These are phyloP conservation scores for Peromyscus eremicus DNA, from an alignment of 2,797 vertebrate genomes.

Conservation along the genomic window DNA sequence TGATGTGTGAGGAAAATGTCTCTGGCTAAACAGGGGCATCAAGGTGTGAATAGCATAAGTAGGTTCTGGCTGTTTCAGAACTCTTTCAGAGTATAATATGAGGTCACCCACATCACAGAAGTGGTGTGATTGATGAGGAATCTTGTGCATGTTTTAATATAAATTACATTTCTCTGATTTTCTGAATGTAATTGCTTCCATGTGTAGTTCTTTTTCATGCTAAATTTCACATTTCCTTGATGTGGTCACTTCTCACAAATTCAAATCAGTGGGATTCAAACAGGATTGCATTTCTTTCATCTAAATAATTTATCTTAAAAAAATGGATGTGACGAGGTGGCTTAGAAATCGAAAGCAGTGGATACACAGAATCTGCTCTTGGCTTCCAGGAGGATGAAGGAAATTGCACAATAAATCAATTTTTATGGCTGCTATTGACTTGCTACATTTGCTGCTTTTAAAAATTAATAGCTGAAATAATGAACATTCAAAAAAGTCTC, in stretches of 20 bases:
- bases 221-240: conserved; percentile 80
- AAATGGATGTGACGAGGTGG: conserved; percentile 50
- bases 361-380: conserved; percentile 77
- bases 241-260: conserved; percentile 67
- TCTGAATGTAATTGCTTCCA: conserved; percentile 72
- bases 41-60: background rate
- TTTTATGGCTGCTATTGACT: conserved; percentile 89
- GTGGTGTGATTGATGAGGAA: conserved; percentile 31
- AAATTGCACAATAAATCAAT: conserved; percentile 89
- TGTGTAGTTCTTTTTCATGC: conserved; percentile 73
- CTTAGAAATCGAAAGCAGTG: conserved; percentile 70
- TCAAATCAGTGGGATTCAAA: conserved; percentile 71
- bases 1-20: background rate
- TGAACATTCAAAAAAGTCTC: conserved; percentile 88
- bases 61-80: background rate
- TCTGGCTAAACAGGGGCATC: background rate
- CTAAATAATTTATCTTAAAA: conserved; percentile 82
- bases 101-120: conserved; percentile 25
- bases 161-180: conserved; percentile 71
- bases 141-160: conserved; percentile 65
- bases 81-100: background rate
- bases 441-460: conserved; percentile 89
- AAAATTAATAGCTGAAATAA: conserved; percentile 92
- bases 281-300: conserved; percentile 74
- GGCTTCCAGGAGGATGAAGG: conserved; percentile 82